Percentiles rank a stretch among this genome's conserved stretches.
Conservation (phyloP, 1,140 invertebrate genomes). For the Drosophila gunungcola region DNA sequence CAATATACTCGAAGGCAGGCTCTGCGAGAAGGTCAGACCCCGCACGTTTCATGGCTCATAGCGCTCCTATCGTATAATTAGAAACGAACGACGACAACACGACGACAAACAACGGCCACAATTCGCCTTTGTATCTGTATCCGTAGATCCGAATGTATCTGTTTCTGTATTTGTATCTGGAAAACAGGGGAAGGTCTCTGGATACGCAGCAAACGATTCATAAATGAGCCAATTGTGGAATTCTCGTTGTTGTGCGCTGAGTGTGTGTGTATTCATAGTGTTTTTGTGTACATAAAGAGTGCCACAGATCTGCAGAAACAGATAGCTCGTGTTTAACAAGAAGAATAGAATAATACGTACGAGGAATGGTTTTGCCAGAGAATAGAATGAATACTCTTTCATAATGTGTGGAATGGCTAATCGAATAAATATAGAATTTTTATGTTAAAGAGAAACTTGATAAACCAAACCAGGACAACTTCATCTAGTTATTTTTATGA, state of each 20-base stretch:
- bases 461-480: too few relatives aligned
- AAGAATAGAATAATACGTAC: conserved; percentile 15
- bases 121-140: conserved; percentile 8
- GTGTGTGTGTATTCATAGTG: background rate
- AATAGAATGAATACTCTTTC: background rate
- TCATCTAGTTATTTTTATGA: too few relatives aligned
- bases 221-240: conserved; percentile 76
- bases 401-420: background rate
- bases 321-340: conserved; percentile 27
- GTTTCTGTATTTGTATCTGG: conserved; percentile 33
- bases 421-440: background rate
- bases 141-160: conserved; percentile 13
- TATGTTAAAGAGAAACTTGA: too few relatives aligned
- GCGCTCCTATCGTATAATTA: conserved; percentile 83
- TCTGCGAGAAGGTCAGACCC: conserved; percentile 80
- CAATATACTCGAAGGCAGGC: conserved; percentile 42
- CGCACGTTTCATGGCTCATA: conserved; percentile 80
- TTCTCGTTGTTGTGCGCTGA: conserved; percentile 30
- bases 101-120: conserved; percentile 49
- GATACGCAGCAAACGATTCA: conserved; percentile 56
- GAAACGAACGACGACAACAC: conserved; percentile 75
- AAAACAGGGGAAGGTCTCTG: conserved; percentile 29
- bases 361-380: background rate
- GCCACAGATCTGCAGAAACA: conserved; percentile 29
- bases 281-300: conserved; percentile 23